Conservation (phyloP, 2,797 vertebrate species). For the Nannoperca obscura region DNA sequence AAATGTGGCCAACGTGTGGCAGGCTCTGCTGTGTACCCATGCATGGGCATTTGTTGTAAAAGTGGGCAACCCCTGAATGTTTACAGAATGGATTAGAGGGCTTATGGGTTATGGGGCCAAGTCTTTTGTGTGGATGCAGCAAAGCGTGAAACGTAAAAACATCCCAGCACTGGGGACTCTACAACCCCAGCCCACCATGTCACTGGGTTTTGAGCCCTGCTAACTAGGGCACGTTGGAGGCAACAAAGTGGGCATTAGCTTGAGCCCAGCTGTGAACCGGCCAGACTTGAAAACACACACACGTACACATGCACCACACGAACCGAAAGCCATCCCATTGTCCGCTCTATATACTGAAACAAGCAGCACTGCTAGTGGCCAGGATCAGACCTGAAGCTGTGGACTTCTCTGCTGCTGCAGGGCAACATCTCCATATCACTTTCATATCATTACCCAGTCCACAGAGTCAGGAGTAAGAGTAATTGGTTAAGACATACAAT, state of each 20-base stretch:
- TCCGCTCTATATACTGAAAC: conserved; percentile 7
- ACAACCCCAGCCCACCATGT: conserved; percentile 49
- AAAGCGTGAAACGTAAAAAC: conserved; percentile 79
- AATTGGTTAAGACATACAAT: conserved; percentile 45
- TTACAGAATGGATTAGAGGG: conserved; percentile 78
- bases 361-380: conserved; percentile 10
- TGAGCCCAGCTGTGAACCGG: conserved; percentile 57
- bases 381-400: conserved; percentile 12
- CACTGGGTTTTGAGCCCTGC: conserved; percentile 54
- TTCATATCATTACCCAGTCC: conserved; percentile 31
- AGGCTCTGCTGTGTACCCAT: conserved; percentile 28
- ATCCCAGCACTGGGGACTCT: conserved; percentile 62
- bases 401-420: conserved; percentile 40
- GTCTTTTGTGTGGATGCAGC: conserved; percentile 80
- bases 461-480: conserved; percentile 12
- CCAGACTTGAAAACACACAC: conserved; percentile 47
- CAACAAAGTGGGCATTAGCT: conserved; percentile 57
- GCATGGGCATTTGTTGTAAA: conserved; percentile 68
- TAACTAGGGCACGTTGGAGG: conserved; percentile 70
- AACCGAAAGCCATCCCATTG: conserved; percentile 29
- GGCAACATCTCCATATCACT: conserved; percentile 33
- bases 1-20: conserved; percentile 17
- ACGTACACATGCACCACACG: conserved; percentile 48
- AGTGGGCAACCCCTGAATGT: conserved; percentile 69
- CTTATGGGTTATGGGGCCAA: conserved; percentile 77